phyloP scores from a whole-genome alignment of 2,888 invertebrate species.

The Cheilosia variabilis region DNA sequence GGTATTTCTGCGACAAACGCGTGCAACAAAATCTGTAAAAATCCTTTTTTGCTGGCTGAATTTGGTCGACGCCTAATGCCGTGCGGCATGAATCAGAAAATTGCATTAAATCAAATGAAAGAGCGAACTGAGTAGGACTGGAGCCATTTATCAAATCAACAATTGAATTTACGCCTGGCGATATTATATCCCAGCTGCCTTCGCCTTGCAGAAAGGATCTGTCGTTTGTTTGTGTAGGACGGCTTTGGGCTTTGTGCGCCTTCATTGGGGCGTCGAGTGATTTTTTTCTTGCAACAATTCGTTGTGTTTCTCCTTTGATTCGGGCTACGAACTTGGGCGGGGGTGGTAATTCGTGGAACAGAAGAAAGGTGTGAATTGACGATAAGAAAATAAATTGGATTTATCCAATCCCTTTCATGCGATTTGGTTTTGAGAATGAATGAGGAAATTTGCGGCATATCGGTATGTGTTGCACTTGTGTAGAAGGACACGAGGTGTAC shows the following conservation, averaged over 20 bases:
- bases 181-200: constrained; percentile 52
- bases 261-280: constrained; percentile 22
- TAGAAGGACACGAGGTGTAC: constrained; percentile 44
- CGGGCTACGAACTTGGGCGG: constrained; percentile 2
- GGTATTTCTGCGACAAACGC: constrained; percentile 45
- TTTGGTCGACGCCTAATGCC: constrained; percentile 47
- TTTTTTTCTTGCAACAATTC: constrained; percentile 32
- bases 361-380: constrained; percentile 72
- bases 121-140: constrained; percentile 33
- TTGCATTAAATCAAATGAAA: constrained; percentile 74
- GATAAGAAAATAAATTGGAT: constrained; percentile 74
- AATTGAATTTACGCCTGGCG: constrained; percentile 70
- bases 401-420: constrained; percentile 52
- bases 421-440: constrained; percentile 48
- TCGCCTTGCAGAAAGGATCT: constrained; percentile 33
- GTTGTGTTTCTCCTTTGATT: constrained; percentile 25
- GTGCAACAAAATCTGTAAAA: constrained; percentile 1
- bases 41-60: constrained; percentile 24
- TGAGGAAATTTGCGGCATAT: constrained; percentile 1
- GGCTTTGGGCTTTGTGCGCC: background rate
- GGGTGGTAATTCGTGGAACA: constrained; percentile 65
- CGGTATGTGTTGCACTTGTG: constrained; percentile 15
- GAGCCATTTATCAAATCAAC: constrained; percentile 74
- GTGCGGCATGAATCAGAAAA: constrained; percentile 69
- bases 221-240: constrained; percentile 40